phyloP scores from a whole-genome alignment of 1,140 invertebrate genomes.

The Drosophila malerkotliana region DNA sequence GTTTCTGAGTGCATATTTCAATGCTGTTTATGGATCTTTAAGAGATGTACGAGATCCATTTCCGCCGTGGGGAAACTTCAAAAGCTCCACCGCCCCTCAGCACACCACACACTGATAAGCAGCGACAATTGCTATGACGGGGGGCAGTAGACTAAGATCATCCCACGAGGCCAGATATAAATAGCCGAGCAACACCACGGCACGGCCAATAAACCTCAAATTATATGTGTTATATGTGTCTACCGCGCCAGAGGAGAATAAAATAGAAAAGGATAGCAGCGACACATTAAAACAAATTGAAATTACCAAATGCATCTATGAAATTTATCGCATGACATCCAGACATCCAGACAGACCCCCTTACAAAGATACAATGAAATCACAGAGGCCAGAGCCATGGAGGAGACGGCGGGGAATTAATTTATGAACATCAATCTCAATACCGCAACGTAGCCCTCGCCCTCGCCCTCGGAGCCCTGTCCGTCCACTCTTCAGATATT shows the following conservation, averaged over 20 bases:
- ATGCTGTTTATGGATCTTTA: conserved; percentile 27
- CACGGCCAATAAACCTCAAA: conserved; percentile 70
- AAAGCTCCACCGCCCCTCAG: conserved; percentile 47
- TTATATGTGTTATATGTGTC: conserved; percentile 62
- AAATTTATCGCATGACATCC: conserved; percentile 67
- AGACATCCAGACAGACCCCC: conserved; percentile 21
- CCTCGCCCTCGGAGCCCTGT: conserved; percentile 6
- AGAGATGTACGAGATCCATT: conserved; percentile 18
- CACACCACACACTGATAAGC: conserved; percentile 33
- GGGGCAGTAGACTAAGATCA: conserved; percentile 14
- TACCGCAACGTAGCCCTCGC: conserved; percentile 33
- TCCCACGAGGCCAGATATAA: conserved; percentile 65
- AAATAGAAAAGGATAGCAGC: conserved; percentile 38
- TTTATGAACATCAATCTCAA: conserved; percentile 78
- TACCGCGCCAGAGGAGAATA: conserved; percentile 2
- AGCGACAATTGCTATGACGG: conserved; percentile 56
- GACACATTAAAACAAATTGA: conserved; percentile 77
- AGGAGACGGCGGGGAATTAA: conserved; percentile 51
- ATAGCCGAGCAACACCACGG: conserved; percentile 39
- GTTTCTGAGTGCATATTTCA: conserved; percentile 13
- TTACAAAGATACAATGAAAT: conserved; percentile 20
- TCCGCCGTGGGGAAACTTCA: conserved; percentile 57
- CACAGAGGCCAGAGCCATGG: conserved; percentile 3
- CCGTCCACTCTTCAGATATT: conserved; percentile 16
- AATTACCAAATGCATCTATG: conserved; percentile 78